Evolutionary conservation across 2,888 invertebrate genomes (phyloP).

Genomic region (Papilio gigon): DNA sequence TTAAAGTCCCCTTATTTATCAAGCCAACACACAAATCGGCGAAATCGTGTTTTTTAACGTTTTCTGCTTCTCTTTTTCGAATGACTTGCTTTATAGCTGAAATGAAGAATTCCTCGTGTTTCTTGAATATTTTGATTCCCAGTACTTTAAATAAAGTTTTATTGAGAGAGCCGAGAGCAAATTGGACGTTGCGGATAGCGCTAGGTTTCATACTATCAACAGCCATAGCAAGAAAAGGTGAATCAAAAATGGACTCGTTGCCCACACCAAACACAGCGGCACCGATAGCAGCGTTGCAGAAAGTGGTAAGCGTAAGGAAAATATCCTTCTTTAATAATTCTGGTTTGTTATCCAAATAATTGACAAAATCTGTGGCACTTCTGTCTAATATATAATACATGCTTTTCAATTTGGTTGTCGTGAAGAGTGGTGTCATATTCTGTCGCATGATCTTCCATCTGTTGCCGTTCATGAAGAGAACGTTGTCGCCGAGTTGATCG

Average conservation of each 20-base stretch:
- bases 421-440: constrained; percentile 49
- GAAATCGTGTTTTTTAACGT: constrained; percentile 46
- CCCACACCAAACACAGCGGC: constrained; percentile 36
- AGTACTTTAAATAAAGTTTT: constrained; percentile 15
- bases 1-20: constrained; percentile 43
- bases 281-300: constrained; percentile 46
- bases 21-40: constrained; percentile 46
- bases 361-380: constrained; percentile 42
- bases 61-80: constrained; percentile 42
- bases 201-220: background rate
- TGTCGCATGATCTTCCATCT: constrained; percentile 48
- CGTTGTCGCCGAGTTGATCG: constrained; percentile 43
- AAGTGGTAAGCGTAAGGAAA: constrained; percentile 39
- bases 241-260: constrained; percentile 25
- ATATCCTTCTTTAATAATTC: constrained; percentile 38
- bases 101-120: constrained; percentile 41
- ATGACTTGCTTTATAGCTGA: constrained; percentile 44
- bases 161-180: constrained; percentile 43
- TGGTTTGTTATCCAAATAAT: constrained; percentile 41
- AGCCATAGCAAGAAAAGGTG: constrained; percentile 30
- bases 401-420: constrained; percentile 49
- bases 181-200: constrained; percentile 48
- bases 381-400: constrained; percentile 49
- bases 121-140: constrained; percentile 21
- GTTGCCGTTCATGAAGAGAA: constrained; percentile 46